These are phyloP conservation scores for Drosophila ustulata DNA, from an alignment of 2,888 invertebrate species.

Conservation along the genomic window DNA sequence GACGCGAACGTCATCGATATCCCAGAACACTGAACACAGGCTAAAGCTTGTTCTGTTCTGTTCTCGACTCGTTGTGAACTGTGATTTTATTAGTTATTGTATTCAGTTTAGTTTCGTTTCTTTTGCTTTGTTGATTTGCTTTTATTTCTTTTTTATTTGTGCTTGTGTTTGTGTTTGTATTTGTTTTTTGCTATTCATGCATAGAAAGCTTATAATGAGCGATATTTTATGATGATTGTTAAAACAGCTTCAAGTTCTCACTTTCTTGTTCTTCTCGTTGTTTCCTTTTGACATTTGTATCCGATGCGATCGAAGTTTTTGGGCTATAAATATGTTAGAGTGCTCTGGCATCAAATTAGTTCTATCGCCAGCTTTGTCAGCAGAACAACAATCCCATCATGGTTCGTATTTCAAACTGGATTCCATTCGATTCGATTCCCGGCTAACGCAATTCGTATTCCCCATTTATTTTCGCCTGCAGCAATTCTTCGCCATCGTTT, in stretches of 20 bases:
- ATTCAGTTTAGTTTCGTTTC: conserved; percentile 17
- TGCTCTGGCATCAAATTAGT: conserved; percentile 55
- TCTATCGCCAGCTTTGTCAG: conserved; percentile 54
- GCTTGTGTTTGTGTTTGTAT: neutral
- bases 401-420: conserved; percentile 54
- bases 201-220: conserved; percentile 59
- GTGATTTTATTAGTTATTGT: conserved; percentile 44
- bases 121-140: neutral
- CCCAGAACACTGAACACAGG: conserved; percentile 5
- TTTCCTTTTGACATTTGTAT: conserved; percentile 67
- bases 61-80: conserved; percentile 10
- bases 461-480: neutral
- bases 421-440: neutral
- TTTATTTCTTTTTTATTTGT: neutral
- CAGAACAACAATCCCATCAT: conserved; percentile 47
- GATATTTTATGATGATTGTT: conserved; percentile 55
- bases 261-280: conserved; percentile 33
- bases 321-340: conserved; percentile 69
- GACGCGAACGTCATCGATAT: conserved; percentile 25
- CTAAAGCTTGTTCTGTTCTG: conserved; percentile 36
- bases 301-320: conserved; percentile 13
- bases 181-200: conserved; percentile 30
- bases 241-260: conserved; percentile 42
- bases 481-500: conserved; percentile 64
- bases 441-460: neutral